A percentile compares a stretch with the other conserved stretches of the same genome.
These are phyloP conservation scores for Cosmia trapezina DNA, from an alignment of 2,888 invertebrate species.

Conservation along the genomic window DNA sequence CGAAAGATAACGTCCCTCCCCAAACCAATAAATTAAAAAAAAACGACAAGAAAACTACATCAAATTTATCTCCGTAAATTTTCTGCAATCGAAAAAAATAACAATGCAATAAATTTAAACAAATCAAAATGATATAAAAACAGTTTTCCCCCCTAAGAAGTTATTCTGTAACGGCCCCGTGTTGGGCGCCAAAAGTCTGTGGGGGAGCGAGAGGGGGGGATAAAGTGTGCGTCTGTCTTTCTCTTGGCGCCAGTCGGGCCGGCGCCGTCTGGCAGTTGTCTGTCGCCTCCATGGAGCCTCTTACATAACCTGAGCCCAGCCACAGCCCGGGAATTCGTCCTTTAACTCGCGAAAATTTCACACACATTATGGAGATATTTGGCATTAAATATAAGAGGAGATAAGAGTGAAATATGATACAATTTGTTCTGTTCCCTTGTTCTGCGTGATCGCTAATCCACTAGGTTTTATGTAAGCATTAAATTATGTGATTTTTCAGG, in stretches of 20 bases:
- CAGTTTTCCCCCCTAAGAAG: slow-evolving; percentile 60
- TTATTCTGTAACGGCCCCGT: slow-evolving; percentile 66
- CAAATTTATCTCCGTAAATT: slow-evolving; percentile 45
- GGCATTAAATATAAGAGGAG: slow-evolving; percentile 44
- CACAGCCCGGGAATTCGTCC: slow-evolving; percentile 61
- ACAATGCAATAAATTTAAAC: slow-evolving; percentile 78
- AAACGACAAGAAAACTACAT: slow-evolving; percentile 53
- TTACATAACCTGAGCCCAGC: slow-evolving; percentile 79
- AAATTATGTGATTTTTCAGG: slow-evolving; percentile 18
- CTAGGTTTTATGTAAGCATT: slow-evolving; percentile 20
- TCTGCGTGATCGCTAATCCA: slow-evolving; percentile 25
- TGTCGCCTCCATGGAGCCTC: slow-evolving; percentile 82
- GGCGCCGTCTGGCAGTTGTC: slow-evolving; percentile 87
- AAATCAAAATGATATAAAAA: slow-evolving; percentile 79
- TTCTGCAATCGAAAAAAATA: slow-evolving; percentile 62
- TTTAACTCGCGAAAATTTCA: slow-evolving; percentile 49
- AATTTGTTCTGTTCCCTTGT: slow-evolving; percentile 32
- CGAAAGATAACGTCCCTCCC: slow-evolving; percentile 10
- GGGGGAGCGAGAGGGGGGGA: slow-evolving; percentile 64
- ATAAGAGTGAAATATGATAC: slow-evolving; percentile 48
- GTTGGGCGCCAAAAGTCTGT: slow-evolving; percentile 79
- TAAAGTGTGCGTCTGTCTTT: slow-evolving; percentile 64
- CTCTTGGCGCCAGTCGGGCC: slow-evolving; percentile 89
- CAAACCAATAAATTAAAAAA: slow-evolving; percentile 50
- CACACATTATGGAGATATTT: slow-evolving; percentile 55